Base-by-base conservation (phyloP, 1,140 invertebrate genomes). In the Zophobas atratus region DNA sequence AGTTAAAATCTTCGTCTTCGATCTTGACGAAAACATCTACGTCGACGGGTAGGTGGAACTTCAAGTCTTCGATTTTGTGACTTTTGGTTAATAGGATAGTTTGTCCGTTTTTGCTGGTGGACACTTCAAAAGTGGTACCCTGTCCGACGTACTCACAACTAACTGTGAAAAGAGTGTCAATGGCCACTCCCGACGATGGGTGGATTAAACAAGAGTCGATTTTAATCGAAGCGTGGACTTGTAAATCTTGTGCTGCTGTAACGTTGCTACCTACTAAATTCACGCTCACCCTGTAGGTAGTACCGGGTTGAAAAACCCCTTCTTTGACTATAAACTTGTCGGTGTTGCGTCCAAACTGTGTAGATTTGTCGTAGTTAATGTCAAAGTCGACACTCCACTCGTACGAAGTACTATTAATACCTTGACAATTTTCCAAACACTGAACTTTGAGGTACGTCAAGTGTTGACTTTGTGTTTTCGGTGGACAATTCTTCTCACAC, bases 401-500 rank as follows among this genome's bases (percentile, higher is more conserved):
- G 35, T 73, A 73, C 20, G 36, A 53, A 55, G 4, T 41, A 20
- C 56, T 36, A 1, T 55, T 35, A 6, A 73, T 35, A 3, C 55
- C 55, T 20, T 56, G 5, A 35, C 71, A 73, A 39, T 73, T 73
- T 38, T 56, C 41, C 3, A 36, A 36, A 39, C 71, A 73, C 1
- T 49, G 55, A 6, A 43, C 49, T 55, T 8, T 36, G 0, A 73
- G 36, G 38, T 41, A 73, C 8, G 55, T 55, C 2, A 73, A n/a
- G 8, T 41, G 36, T 55, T 55, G 6, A 5, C 33, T 3, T 1
- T 33, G 39, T 1, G 71, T 73, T 5, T 39, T 33, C 0, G 51
- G 38, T 34, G 49, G 49, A 39, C 71, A 73, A 41, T 73, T 73
- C 34, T 73, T 73, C 35, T 56, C 49, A 73, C 71, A 73, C 38